phyloP scores from a whole-genome alignment of 2,113 vertebrate species.

The Cinclus cinclus region DNA sequence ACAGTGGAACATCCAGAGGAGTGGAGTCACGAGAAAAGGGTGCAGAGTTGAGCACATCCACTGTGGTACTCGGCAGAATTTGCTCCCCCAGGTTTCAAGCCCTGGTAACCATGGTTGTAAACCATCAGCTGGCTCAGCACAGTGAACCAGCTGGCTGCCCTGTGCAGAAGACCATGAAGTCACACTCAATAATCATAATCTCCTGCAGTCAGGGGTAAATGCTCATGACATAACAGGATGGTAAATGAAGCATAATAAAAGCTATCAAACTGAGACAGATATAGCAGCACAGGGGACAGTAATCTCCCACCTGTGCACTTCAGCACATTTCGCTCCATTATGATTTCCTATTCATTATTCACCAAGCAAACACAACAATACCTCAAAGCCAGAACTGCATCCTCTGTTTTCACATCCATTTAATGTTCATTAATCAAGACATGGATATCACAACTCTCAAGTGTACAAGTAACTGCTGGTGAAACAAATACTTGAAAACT shows the following conservation, averaged over 20 bases:
- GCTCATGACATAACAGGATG: neutral
- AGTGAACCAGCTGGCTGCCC: neutral
- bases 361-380: neutral
- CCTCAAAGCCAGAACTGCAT: neutral
- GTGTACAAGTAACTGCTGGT: neutral
- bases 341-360: neutral
- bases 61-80: neutral
- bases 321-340: neutral
- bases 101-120: accelerated
- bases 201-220: neutral
- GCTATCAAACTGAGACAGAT: neutral
- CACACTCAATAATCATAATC: neutral
- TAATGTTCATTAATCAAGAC: neutral
- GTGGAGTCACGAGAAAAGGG: neutral
- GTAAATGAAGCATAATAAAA: neutral
- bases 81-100: neutral
- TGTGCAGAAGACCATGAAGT: neutral
- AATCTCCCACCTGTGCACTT: neutral
- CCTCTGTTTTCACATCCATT: neutral
- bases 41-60: accelerated
- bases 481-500: neutral
- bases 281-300: neutral
- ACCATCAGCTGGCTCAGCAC: neutral
- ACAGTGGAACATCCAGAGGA: neutral
- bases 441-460: neutral